Percentiles rank a stretch among this genome's conserved stretches.
Evolutionary conservation across 1,140 invertebrate species (phyloP).

Genomic region (Helicoverpa zea): DNA sequence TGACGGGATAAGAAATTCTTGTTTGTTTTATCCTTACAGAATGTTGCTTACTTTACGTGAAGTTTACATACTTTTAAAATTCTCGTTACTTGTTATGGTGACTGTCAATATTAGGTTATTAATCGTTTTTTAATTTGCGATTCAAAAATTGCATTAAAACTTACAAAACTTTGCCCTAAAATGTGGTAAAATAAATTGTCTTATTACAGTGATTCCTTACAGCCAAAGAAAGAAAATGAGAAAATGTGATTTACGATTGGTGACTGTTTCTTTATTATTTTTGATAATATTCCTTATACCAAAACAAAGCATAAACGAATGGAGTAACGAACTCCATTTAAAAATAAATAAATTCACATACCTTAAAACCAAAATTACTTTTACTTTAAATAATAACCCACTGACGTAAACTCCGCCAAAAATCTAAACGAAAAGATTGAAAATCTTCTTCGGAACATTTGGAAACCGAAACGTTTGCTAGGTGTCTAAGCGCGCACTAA

Average conservation of each 20-base stretch:
- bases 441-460: conserved; percentile 16
- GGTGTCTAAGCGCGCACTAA: conserved; percentile 48
- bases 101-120: conserved; percentile 22
- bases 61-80: conserved; percentile 46
- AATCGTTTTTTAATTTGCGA: not conserved
- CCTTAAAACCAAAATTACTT: not conserved
- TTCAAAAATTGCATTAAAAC: not conserved
- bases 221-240: no score
- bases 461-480: conserved; percentile 36
- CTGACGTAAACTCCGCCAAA: not conserved
- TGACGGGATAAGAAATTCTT: conserved; percentile 50
- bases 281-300: no score
- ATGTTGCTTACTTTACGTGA: conserved; percentile 38
- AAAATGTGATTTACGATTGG: no score
- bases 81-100: conserved; percentile 28
- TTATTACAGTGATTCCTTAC: no score
- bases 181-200: no score
- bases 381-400: not conserved
- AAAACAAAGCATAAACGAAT: no score
- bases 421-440: conserved; percentile 27
- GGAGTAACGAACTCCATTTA: no score
- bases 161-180: not conserved
- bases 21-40: conserved; percentile 49
- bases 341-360: no score
- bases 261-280: no score